phyloP scores from a whole-genome alignment of 2,797 vertebrate species.

The Peromyscus nudipes region DNA sequence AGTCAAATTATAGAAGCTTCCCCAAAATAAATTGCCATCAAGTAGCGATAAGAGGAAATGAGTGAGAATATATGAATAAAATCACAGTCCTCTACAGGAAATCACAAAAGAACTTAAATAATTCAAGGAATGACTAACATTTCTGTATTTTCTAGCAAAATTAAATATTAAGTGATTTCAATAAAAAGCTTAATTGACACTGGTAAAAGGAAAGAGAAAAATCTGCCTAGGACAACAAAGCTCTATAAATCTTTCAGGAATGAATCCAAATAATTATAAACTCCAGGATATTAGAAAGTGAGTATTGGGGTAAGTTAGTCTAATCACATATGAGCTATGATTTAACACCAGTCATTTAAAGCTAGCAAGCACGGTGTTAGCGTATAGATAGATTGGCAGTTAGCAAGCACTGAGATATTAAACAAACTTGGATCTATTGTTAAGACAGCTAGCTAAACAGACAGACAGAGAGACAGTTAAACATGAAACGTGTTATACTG shows the following conservation, averaged over 20 bases:
- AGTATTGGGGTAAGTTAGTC: background rate
- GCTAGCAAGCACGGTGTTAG: background rate
- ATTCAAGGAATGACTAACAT: constrained; percentile 42
- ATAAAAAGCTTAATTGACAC: background rate
- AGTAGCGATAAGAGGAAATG: constrained; percentile 17
- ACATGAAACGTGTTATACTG: background rate
- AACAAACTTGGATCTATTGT: background rate
- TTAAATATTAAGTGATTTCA: constrained; percentile 41
- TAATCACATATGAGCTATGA: background rate
- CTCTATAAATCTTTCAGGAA: background rate
- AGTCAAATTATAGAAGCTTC: background rate
- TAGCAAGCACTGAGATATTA: background rate
- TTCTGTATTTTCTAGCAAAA: constrained; percentile 7
- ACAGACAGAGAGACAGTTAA: background rate
- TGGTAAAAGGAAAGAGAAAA: background rate
- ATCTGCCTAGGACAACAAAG: background rate
- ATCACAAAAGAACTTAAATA: constrained; percentile 54
- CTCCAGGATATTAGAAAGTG: background rate
- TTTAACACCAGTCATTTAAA: background rate
- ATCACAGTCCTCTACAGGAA: background rate
- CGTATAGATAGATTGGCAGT: background rate
- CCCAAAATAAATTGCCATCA: constrained; percentile 15
- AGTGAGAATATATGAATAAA: constrained; percentile 20
- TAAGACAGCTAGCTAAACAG: background rate
- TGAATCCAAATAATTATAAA: constrained; percentile 22